phyloP scores from a whole-genome alignment of 2,113 vertebrate genomes.

The Machaerirhynchus nigripectus region DNA sequence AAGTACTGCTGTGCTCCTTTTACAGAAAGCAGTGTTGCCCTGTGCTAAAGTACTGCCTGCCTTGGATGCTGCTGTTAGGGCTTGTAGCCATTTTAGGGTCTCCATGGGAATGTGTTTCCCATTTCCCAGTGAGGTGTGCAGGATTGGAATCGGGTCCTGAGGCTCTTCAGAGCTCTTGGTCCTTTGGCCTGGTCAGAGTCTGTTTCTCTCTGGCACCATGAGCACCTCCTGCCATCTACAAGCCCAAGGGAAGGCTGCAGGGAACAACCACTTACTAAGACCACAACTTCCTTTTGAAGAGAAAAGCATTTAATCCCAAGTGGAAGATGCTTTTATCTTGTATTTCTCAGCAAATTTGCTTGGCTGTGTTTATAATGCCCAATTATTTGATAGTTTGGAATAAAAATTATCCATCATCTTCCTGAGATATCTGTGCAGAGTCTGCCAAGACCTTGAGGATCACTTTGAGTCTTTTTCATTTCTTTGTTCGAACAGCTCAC shows the following conservation, averaged over 20 bases:
- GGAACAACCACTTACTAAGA: not conserved
- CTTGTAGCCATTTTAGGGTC: not conserved
- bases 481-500: not conserved
- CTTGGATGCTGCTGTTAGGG: not conserved
- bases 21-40: not conserved
- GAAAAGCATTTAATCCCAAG: not conserved
- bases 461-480: not conserved
- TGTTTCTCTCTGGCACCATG: not conserved
- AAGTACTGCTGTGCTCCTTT: not conserved
- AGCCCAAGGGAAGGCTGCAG: not conserved
- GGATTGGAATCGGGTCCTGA: not conserved
- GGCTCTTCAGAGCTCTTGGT: not conserved
- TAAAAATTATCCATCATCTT: not conserved
- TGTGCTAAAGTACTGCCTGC: not conserved
- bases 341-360: not conserved
- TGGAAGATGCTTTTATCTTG: not conserved
- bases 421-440: not conserved
- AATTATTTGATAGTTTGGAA: not conserved
- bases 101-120: not conserved
- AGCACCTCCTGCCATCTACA: not conserved
- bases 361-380: not conserved
- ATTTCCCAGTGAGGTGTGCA: not conserved
- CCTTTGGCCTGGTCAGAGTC: not conserved
- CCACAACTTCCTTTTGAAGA: not conserved
- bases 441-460: not conserved